Conservation (phyloP, 2,113 vertebrate species). For the Bufo gargarizans region DNA sequence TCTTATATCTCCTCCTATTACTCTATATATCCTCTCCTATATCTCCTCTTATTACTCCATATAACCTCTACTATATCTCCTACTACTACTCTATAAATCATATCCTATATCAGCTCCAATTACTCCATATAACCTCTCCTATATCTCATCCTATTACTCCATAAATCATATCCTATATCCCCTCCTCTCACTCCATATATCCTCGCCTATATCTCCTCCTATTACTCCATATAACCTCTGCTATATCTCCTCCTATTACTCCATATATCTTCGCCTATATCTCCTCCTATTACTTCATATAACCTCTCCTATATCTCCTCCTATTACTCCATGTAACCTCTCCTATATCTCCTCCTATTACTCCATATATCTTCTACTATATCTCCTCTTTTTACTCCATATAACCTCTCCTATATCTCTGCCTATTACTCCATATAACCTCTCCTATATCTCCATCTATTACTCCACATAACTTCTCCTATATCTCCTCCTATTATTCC, state of each 20-base stretch:
- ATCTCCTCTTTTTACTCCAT: slow-evolving; percentile 10
- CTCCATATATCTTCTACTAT: not conserved
- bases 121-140: not conserved
- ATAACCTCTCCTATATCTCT: not conserved
- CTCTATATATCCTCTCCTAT: slow-evolving; percentile 1
- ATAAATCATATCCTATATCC: not conserved
- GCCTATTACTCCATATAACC: not conserved
- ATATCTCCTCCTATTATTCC: too few relatives aligned
- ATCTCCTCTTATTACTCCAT: not conserved
- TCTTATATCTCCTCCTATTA: not conserved
- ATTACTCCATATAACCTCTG: not conserved
- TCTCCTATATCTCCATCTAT: not conserved
- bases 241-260: not conserved
- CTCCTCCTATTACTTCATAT: slow-evolving; percentile 3
- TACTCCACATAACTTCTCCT: not conserved
- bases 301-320: not conserved
- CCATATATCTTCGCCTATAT: not conserved
- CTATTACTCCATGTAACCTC: slow-evolving; percentile 14
- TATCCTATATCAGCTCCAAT: not conserved
- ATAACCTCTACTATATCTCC: not conserved
- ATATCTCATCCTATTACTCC: not conserved
- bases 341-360: slow-evolving; percentile 18
- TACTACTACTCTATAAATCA: not conserved
- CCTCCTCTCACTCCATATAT: not conserved
- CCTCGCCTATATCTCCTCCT: not conserved